Base-by-base conservation (phyloP, 2,113 vertebrate species). In the Embiotoca jacksoni region DNA sequence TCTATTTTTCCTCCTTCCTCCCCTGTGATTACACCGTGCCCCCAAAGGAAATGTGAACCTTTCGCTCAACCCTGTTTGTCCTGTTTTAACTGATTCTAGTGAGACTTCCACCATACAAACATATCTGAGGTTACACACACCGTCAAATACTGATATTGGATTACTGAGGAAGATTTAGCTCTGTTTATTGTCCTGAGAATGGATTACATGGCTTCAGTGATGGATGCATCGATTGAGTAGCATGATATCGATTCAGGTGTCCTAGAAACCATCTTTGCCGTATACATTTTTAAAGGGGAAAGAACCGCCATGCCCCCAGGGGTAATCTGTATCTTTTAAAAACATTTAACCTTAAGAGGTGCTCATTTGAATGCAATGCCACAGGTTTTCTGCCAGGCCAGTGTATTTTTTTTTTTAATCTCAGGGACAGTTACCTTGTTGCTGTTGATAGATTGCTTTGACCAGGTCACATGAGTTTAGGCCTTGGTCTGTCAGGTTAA, bases 1-100 rank as follows among this genome's bases (percentile, higher is more conserved):
- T 60, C 72, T 70, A 74, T 88, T 80, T 81, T 79, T 71, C 56
- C 61, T 70, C 72, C 57, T 69, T 41, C 62, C 58, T 72, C 56
- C 55, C 41, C 72, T 59, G 72, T 80, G 74, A 88, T 90, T 86
- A 84, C 79, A 81, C 52, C 0, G 6, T 62, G 53, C 4, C 65
- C 80, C 61, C 47, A n/a, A 57, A 85, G 73, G 68, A 90, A 79
- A 88, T 75, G 10, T 23, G 15, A 59, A 33, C 33, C 62, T 72
- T 72, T 65, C 41, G 31, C 32, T 57, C 44, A 3, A 9, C 41
- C 47, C 37, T 79, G 56, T 67, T 1, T 56, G 49, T 80, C 78
- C 16, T 35, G 16, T 64, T 77, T 50, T 56, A 50, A 70, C 16
- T 23, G 35, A 78, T 64, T 78, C 23, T 14, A 77, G 16, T 65